Percentiles rank a stretch among this genome's conserved stretches.
These are phyloP conservation scores for Emmelina monodactyla DNA, from an alignment of 2,888 invertebrate genomes.

Conservation along the genomic window DNA sequence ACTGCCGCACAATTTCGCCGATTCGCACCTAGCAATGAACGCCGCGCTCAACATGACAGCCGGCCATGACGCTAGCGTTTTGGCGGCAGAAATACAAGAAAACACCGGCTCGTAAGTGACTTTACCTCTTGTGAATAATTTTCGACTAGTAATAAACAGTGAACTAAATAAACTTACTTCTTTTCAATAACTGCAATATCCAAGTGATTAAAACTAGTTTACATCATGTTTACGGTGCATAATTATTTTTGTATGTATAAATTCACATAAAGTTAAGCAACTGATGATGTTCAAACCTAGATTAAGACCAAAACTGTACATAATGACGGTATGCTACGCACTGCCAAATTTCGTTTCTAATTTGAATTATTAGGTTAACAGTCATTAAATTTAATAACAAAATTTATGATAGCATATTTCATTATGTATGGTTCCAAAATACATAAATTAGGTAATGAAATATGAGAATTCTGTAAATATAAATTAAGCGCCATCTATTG, in stretches of 20 bases:
- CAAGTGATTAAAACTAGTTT: no score
- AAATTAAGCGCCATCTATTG: conserved; percentile 53
- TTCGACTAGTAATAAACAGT: conserved; percentile 14
- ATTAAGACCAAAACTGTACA: conserved; percentile 34
- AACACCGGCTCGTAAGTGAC: conserved; percentile 44
- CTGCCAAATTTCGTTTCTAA: conserved; percentile 16
- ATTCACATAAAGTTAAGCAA: conserved; percentile 51
- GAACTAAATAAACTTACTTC: no score
- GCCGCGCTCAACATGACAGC: conserved; percentile 62
- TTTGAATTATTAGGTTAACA: background rate
- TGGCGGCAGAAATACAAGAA: conserved; percentile 44
- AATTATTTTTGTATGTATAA: no score
- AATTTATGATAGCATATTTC: conserved; percentile 24
- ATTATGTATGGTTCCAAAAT: conserved; percentile 36
- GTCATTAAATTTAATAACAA: conserved; percentile 8
- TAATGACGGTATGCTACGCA: conserved; percentile 30
- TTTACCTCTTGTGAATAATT: conserved; percentile 13
- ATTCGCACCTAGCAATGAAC: conserved; percentile 50
- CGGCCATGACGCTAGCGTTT: conserved; percentile 57
- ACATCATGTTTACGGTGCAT: no score
- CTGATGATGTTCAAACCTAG: conserved; percentile 65
- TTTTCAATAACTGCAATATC: no score
- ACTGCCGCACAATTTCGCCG: conserved; percentile 57
- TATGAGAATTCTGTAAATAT: conserved; percentile 35
- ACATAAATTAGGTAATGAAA: conserved; percentile 30